These are phyloP conservation scores for Pomacea canaliculata DNA, from an alignment of 2,888 invertebrate species.

Conservation along the genomic window DNA sequence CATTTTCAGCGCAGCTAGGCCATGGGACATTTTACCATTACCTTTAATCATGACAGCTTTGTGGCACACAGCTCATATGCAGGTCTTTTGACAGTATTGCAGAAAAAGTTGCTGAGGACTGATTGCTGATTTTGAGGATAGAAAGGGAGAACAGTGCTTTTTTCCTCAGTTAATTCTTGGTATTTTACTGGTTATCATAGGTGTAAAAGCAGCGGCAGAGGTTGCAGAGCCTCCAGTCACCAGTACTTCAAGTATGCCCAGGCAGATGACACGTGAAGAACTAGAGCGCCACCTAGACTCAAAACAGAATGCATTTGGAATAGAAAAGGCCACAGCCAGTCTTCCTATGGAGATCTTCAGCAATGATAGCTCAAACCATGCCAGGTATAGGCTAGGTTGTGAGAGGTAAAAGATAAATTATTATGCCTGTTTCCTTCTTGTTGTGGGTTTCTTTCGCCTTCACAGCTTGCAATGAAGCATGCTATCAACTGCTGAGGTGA, in stretches of 20 bases:
- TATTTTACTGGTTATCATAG: too few relatives aligned
- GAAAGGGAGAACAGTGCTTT: too few relatives aligned
- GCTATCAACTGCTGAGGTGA: too few relatives aligned
- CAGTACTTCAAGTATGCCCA: slow-evolving; percentile 26
- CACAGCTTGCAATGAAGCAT: too few relatives aligned
- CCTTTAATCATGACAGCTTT: too few relatives aligned
- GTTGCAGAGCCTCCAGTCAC: not conserved
- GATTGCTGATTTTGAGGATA: too few relatives aligned
- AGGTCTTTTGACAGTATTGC: too few relatives aligned
- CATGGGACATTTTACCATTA: too few relatives aligned
- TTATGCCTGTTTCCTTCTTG: not conserved
- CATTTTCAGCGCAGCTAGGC: too few relatives aligned
- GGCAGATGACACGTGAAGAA: slow-evolving; percentile 92
- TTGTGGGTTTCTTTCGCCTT: not conserved
- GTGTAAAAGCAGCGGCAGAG: slow-evolving; percentile 1
- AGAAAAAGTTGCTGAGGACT: too few relatives aligned
- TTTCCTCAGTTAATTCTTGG: too few relatives aligned
- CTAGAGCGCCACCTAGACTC: slow-evolving; percentile 91
- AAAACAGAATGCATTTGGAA: slow-evolving; percentile 79
- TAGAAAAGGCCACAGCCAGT: slow-evolving; percentile 86
- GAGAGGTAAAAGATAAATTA: not conserved
- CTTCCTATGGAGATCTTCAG: slow-evolving; percentile 95
- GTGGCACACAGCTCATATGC: too few relatives aligned
- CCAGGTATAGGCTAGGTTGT: slow-evolving; percentile 47
- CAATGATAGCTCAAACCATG: slow-evolving; percentile 83